phyloP scores from a whole-genome alignment of 1,140 invertebrate species.

The Temnothorax curvispinosus region DNA sequence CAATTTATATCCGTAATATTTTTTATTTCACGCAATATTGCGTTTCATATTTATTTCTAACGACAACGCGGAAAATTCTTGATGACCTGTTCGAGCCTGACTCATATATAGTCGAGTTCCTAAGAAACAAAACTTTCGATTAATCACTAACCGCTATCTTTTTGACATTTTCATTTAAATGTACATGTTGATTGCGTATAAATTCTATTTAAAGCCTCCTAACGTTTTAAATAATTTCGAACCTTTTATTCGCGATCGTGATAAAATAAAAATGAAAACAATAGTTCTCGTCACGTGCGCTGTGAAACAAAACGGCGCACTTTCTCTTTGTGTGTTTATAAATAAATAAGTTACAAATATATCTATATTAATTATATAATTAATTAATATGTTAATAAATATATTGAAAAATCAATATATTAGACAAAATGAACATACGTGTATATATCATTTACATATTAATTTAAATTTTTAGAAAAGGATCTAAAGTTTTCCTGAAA shows the following conservation, averaged over 20 bases:
- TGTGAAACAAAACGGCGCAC: neutral
- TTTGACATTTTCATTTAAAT: neutral
- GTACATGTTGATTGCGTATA: neutral
- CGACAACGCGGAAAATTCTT: neutral
- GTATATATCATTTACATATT: neutral
- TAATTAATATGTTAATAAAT: neutral
- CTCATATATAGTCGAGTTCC: neutral
- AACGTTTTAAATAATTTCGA: neutral
- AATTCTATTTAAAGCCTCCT: neutral
- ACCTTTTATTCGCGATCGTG: neutral
- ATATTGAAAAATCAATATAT: neutral
- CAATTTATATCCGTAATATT: neutral
- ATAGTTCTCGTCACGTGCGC: neutral
- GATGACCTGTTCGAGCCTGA: neutral
- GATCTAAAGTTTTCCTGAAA: neutral
- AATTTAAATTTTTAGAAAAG: neutral
- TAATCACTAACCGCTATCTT: neutral
- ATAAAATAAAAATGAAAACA: neutral
- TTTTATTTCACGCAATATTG: conserved; percentile 1
- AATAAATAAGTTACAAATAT: neutral
- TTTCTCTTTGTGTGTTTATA: neutral
- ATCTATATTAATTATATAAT: neutral
- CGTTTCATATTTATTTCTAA: neutral
- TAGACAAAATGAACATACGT: too few relatives aligned
- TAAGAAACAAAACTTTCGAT: neutral